Base-by-base conservation (phyloP, 2,888 invertebrate species). In the Auanema sp. region DNA sequence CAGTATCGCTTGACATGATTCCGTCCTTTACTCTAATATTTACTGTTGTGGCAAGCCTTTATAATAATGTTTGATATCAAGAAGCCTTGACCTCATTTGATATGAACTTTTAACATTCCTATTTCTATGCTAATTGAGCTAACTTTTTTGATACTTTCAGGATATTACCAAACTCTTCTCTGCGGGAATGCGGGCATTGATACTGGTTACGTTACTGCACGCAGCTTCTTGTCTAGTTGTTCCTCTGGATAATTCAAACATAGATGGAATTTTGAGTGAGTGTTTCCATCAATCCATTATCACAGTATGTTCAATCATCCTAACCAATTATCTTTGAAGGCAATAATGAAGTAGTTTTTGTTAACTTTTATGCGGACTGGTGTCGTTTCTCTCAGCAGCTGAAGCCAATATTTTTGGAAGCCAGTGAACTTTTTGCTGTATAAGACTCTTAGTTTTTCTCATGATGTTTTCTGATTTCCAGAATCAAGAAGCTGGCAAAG, bases 361-460 rank as follows among this genome's bases (percentile, higher is more conserved):
- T 98, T 69, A 98, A 99, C 87, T 98, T 98, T 86, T 98, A 97
- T 87, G 98, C 98, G 40, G 96, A 98, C 84, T 98, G 98, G 98
- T 98, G 98, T 87, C 90, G 92, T 83, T 98, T 97, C 87, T 97
- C 97, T 87, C 96, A 93, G 85, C 89, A 94, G 87, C 87, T 99
- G 84, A 91, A 92, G 85, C 98, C 98, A 12, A 90, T 96, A 81
- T 99, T 94, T 86, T 92, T 94, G 85, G 94, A 96, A 85, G 92
- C 96, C 47, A 91, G 95, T 11, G 91, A 91, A 77, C 92, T 91
- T 86, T 89, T 96, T 58, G 57, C 67, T 50, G 76, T 76, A 33
- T 18, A 66, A 41, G 54, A 61, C 58, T 43, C 11, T 33, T 16
- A 55, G 12, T 1, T 6, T 55, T 54, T 50, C 1, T 40, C 16